These are phyloP conservation scores for Zaprionus bogoriensis DNA, from an alignment of 2,888 invertebrate species.

Conservation along the genomic window DNA sequence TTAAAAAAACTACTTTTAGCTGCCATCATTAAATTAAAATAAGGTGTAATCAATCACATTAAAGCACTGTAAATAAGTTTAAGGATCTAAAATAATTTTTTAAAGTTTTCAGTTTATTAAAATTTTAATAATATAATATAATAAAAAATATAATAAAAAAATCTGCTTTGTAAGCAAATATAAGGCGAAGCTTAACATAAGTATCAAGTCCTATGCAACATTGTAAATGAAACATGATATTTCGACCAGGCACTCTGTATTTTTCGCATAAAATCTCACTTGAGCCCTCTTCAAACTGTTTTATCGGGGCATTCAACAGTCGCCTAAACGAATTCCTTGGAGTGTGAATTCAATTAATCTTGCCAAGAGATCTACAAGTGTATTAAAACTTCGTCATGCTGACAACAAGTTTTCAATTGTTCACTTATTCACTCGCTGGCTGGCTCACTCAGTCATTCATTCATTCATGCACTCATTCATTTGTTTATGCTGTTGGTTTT, in stretches of 20 bases:
- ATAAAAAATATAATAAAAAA: too few relatives aligned
- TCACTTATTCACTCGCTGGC: conserved; percentile 22
- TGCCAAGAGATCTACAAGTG: conserved; percentile 36
- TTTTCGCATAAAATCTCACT: not conserved
- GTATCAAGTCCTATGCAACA: not conserved
- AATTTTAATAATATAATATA: too few relatives aligned
- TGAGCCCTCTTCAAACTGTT: not conserved
- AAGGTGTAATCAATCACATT: too few relatives aligned
- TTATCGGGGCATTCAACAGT: not conserved
- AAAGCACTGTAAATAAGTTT: too few relatives aligned
- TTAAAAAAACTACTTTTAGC: too few relatives aligned
- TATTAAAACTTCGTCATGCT: conserved; percentile 50
- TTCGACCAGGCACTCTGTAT: not conserved
- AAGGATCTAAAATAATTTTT: too few relatives aligned
- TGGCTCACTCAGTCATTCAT: conserved; percentile 25
- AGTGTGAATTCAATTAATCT: conserved; percentile 39
- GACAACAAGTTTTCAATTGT: conserved; percentile 51
- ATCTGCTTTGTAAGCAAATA: too few relatives aligned
- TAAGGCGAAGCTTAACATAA: too few relatives aligned
- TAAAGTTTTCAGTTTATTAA: too few relatives aligned
- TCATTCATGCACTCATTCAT: conserved; percentile 47
- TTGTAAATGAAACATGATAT: not conserved
- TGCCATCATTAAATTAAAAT: too few relatives aligned
- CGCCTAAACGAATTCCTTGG: conserved; percentile 2
- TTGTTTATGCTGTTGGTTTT: conserved; percentile 43